These are phyloP conservation scores for Loripinus fragilis DNA, from an alignment of 2,888 invertebrate species.

Conservation along the genomic window DNA sequence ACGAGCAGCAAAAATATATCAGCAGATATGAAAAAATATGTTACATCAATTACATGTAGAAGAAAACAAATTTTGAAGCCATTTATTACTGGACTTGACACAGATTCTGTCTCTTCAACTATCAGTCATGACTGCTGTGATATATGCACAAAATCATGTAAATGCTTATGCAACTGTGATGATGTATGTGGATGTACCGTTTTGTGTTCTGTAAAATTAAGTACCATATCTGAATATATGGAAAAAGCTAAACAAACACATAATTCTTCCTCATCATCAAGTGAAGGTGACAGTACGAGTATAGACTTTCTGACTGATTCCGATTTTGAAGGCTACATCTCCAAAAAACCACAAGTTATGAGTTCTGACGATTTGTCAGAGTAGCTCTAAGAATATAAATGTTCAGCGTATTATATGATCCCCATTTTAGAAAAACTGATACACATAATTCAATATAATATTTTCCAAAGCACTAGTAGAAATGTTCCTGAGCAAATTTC, in stretches of 20 bases:
- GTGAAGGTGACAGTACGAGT: neutral
- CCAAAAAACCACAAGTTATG: slow-evolving; percentile 12
- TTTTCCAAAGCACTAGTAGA: too few relatives aligned
- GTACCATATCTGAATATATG: neutral
- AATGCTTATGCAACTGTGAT: slow-evolving; percentile 13
- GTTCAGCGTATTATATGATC: too few relatives aligned
- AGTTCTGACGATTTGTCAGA: neutral
- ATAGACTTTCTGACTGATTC: slow-evolving; percentile 12
- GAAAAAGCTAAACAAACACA: neutral
- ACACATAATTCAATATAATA: too few relatives aligned
- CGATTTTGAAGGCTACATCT: slow-evolving; percentile 12
- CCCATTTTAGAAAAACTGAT: too few relatives aligned
- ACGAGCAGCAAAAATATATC: slow-evolving; percentile 37
- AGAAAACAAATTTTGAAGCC: slow-evolving; percentile 1
- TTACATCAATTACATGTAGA: neutral
- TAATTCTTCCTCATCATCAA: neutral
- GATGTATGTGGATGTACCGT: neutral
- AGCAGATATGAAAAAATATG: slow-evolving; percentile 32
- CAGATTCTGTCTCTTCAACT: neutral
- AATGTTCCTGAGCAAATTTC: slow-evolving; percentile 29
- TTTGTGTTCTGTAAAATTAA: neutral
- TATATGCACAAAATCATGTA: slow-evolving; percentile 12
- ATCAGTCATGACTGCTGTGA: slow-evolving; percentile 20
- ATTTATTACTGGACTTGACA: neutral
- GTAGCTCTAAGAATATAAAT: neutral